phyloP scores from a whole-genome alignment of 2,113 vertebrate genomes.

The Brachyhypopomus occidentalis region DNA sequence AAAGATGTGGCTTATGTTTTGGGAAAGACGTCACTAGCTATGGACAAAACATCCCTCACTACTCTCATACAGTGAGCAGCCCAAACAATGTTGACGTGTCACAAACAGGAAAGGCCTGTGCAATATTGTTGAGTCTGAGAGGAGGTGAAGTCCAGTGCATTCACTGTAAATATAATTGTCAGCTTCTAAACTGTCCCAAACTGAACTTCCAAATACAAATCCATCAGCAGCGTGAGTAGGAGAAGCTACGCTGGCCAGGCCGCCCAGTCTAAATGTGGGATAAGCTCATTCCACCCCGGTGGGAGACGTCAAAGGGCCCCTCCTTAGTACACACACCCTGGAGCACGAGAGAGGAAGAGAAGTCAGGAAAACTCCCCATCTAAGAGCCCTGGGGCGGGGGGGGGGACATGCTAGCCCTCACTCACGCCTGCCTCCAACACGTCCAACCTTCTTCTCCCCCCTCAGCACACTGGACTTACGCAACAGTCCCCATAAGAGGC shows the following conservation, averaged over 20 bases:
- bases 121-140: neutral
- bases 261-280: conserved; percentile 20
- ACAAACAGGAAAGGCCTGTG: neutral
- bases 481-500: conserved; percentile 36
- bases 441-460: conserved; percentile 6
- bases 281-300: conserved; percentile 7
- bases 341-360: neutral
- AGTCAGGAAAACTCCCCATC: conserved; percentile 17
- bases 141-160: neutral
- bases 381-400: neutral
- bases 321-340: neutral
- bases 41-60: neutral
- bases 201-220: neutral
- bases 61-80: neutral
- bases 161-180: conserved; percentile 25
- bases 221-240: neutral
- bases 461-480: conserved; percentile 36
- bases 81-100: neutral
- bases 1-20: conserved; percentile 20
- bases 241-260: neutral
- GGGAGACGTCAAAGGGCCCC: conserved; percentile 24
- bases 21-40: conserved; percentile 6
- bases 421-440: conserved; percentile 29
- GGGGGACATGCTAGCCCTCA: conserved; percentile 12
- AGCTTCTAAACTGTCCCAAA: conserved; percentile 10